Base-by-base conservation (phyloP, 2,797 vertebrate species). In the Caiman crocodilus region DNA sequence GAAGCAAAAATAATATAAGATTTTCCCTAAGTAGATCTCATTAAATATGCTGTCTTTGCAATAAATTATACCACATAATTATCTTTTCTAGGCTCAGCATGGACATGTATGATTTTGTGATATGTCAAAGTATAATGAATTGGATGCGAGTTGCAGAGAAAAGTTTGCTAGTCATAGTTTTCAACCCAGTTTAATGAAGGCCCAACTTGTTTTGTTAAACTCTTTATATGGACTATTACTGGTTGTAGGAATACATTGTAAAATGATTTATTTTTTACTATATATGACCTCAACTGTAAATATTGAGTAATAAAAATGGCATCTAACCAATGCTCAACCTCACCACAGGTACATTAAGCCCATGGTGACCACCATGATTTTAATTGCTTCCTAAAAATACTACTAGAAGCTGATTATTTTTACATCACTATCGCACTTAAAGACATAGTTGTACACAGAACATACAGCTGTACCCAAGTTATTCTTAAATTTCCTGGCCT, bases 141-240 rank as follows among this genome's bases (percentile, higher is more conserved):
- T 84, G 6, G 67, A 55, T 67, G 11, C 28, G 18, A 4, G 58
- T 58, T 61, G 50, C 83, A 64, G 28, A 59, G 14, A 42, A 87
- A 63, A 64, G 86, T 87, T 91, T 87, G 75, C 79, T 83, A 59
- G 64, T 87, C 25, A 78, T 61, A 56, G 5, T 79, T 79, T 83
- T 6, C 2, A 78, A 2, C 7, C 56, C 83, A 10, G 35, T 56
- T 59, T 64, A 61, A 78, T 18, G 18, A 83, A 80, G 25, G 28
- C 2, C 1, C 6, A 23, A 30, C 16, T 76, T 73, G 28, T 5
- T 76, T 75, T 85, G 2, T 25, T 82, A 86, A 76, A 91, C 93
- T 15, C 8, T 42, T 2, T 2, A 60, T 76, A 12, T 18, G 4
- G 13, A 73, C 11, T 15, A 59, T 0, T 32, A 57, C 3, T 1